Conservation (phyloP, 92 coral and sea anemone genomes). For the Porites divaricata region DNA sequence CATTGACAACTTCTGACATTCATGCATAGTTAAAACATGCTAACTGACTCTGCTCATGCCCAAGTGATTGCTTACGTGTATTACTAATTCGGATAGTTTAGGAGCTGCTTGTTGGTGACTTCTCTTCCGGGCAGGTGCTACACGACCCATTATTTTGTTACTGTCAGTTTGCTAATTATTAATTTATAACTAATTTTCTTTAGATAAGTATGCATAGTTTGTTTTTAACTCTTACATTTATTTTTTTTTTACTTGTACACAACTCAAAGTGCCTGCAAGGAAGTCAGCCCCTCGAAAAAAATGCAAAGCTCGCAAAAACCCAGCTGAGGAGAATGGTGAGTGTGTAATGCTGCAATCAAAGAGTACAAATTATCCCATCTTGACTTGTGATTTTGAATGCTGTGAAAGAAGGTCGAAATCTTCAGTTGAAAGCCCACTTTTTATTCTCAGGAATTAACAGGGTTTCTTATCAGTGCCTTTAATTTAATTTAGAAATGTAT, state of each 20-base stretch:
- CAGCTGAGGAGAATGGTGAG: not conserved
- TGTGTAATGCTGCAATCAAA: slow-evolving; percentile 8
- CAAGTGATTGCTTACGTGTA: too few species aligned
- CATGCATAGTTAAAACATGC: too few species aligned
- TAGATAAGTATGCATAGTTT: too few species aligned
- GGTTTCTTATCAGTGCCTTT: not conserved
- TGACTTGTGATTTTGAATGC: not conserved
- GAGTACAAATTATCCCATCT: not conserved
- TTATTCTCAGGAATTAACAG: not conserved
- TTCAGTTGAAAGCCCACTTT: slow-evolving; percentile 16
- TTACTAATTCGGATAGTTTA: too few species aligned
- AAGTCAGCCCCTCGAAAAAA: not conserved
- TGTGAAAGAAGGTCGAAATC: not conserved
- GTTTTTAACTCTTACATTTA: not conserved
- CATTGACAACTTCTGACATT: too few species aligned
- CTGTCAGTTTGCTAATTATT: too few species aligned
- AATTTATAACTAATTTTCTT: too few species aligned
- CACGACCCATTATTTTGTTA: too few species aligned
- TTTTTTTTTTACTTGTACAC: slow-evolving; percentile 2
- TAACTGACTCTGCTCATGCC: too few species aligned
- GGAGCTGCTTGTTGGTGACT: too few species aligned
- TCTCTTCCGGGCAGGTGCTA: too few species aligned
- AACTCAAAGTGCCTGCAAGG: slow-evolving; percentile 9
- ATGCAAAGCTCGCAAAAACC: not conserved
- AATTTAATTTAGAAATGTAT: too few species aligned